These are phyloP conservation scores for Nestor notabilis DNA, from an alignment of 2,113 vertebrate species.

Conservation along the genomic window DNA sequence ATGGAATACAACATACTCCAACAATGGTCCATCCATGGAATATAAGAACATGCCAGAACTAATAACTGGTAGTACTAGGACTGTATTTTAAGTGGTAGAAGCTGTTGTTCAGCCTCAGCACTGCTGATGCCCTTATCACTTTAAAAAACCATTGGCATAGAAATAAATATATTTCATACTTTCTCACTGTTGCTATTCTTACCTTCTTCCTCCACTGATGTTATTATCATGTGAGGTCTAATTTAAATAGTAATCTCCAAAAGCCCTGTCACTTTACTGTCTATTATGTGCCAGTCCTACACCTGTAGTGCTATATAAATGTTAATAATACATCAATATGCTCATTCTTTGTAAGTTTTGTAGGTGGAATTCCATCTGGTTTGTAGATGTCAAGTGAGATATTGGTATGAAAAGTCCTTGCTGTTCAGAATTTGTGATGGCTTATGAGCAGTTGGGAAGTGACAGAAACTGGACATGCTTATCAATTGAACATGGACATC, in stretches of 20 bases:
- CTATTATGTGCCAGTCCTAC: conserved; percentile 47
- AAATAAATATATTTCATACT: conserved; percentile 3
- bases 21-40: background rate
- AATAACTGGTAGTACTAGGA: background rate
- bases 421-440: conserved; percentile 10
- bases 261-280: conserved; percentile 34
- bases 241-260: background rate
- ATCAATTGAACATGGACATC: background rate
- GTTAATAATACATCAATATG: conserved; percentile 44
- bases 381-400: background rate
- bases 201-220: background rate
- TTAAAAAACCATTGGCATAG: background rate
- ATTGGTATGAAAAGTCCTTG: conserved; percentile 6
- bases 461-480: background rate
- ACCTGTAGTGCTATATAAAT: conserved; percentile 46
- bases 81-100: background rate
- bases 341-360: conserved; percentile 16
- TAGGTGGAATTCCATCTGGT: conserved; percentile 63
- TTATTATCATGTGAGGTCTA: conserved; percentile 15
- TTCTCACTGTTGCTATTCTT: background rate
- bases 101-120: background rate
- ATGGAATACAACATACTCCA: background rate
- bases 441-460: conserved; percentile 11
- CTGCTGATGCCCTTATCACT: background rate
- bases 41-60: background rate